phyloP scores from a whole-genome alignment of 1,140 invertebrate genomes.

The Heliconius hewitsoni region DNA sequence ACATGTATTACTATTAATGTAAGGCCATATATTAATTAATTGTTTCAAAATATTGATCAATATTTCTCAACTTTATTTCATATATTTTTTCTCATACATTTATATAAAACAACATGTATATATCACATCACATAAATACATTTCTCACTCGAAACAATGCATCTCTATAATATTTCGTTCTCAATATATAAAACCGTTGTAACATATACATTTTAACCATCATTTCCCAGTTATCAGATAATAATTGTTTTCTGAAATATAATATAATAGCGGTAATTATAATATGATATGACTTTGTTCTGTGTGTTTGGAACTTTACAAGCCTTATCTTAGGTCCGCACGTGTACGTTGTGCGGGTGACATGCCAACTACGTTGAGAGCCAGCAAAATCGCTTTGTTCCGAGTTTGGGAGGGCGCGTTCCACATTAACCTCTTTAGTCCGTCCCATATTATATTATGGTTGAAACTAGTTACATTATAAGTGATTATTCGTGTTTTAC shows the following conservation, averaged over 20 bases:
- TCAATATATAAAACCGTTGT: too few relatives aligned
- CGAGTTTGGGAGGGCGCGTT: conserved; percentile 53
- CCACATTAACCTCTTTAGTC: conserved; percentile 36
- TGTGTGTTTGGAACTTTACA: conserved; percentile 34
- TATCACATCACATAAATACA: too few relatives aligned
- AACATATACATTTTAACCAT: too few relatives aligned
- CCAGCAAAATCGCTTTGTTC: conserved; percentile 67
- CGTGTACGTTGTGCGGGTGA: conserved; percentile 55
- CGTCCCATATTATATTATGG: conserved; percentile 27
- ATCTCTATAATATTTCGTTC: too few relatives aligned
- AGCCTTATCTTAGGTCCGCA: conserved; percentile 56
- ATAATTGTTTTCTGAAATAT: background rate
- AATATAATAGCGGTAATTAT: conserved; percentile 11
- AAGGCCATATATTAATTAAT: too few relatives aligned
- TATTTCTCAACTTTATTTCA: too few relatives aligned
- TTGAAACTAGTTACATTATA: conserved; percentile 20
- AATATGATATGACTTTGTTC: background rate
- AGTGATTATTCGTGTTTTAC: conserved; percentile 23
- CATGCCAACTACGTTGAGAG: conserved; percentile 57
- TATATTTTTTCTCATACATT: too few relatives aligned
- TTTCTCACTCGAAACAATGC: too few relatives aligned
- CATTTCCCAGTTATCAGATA: background rate
- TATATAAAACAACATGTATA: too few relatives aligned
- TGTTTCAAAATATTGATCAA: too few relatives aligned
- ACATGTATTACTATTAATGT: too few relatives aligned